A percentile compares a stretch with the other conserved stretches of the same genome.
Evolutionary conservation across 2,888 invertebrate species (phyloP).

Genomic region (Lepidocyrtinus sp.): DNA sequence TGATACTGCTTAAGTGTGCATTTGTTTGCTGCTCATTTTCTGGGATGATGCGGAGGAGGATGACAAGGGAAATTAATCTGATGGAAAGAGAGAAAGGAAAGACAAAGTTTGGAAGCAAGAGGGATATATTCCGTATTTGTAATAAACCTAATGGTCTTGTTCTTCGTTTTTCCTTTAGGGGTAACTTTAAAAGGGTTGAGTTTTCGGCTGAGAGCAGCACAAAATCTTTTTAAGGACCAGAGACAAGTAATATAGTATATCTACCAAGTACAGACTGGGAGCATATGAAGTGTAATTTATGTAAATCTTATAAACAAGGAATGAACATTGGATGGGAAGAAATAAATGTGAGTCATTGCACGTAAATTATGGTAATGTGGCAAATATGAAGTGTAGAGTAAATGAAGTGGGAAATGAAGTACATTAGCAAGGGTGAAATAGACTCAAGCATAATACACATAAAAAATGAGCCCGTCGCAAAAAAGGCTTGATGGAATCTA

Average conservation of each 20-base stretch:
- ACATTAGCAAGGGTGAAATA: conserved; percentile 13
- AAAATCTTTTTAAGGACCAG: too few species aligned
- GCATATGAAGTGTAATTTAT: neutral
- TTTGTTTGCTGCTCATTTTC: conserved; percentile 38
- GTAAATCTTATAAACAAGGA: too few species aligned
- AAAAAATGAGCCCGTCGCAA: too few species aligned
- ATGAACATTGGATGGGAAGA: neutral
- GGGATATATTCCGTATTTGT: neutral
- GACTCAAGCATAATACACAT: neutral
- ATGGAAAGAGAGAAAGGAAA: conserved; percentile 34
- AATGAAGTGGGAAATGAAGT: conserved; percentile 25
- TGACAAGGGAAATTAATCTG: conserved; percentile 37
- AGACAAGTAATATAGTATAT: too few species aligned
- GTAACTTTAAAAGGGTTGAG: neutral
- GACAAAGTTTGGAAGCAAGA: conserved; percentile 3
- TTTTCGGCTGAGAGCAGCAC: too few species aligned
- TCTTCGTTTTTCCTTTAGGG: neutral
- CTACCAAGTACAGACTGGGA: neutral
- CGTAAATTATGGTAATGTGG: conserved; percentile 39
- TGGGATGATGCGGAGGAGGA: conserved; percentile 42
- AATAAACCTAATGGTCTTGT: neutral
- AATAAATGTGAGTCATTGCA: conserved; percentile 27
- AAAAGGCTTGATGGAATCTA: too few species aligned
- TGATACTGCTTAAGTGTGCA: conserved; percentile 40
- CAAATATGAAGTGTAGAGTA: conserved; percentile 31